Conservation (phyloP, 2,113 vertebrate genomes). For the Lethenteron reissneri region DNA sequence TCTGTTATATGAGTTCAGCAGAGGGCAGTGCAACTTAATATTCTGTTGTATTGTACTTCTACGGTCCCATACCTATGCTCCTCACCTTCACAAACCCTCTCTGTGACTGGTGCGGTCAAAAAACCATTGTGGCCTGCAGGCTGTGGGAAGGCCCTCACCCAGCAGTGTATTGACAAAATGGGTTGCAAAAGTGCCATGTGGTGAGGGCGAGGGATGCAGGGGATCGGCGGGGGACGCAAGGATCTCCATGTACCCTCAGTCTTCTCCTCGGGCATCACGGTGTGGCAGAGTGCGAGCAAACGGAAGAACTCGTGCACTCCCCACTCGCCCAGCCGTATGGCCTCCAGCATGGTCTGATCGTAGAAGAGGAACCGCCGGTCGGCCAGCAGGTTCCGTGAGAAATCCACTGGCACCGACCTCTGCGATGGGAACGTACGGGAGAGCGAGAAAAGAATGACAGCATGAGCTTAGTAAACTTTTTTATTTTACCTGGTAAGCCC, state of each 20-base stretch:
- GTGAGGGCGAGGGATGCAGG: not conserved
- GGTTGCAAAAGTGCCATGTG: no score
- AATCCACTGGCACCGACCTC: constrained; percentile 39
- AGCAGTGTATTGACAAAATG: no score
- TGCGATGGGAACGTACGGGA: constrained; percentile 11
- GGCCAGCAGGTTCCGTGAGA: constrained; percentile 56
- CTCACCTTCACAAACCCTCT: no score
- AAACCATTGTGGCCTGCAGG: no score
- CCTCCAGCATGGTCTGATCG: constrained; percentile 47
- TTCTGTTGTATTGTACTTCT: no score
- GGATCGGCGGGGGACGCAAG: not conserved
- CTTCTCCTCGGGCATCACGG: constrained; percentile 74
- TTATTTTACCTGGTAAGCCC: no score
- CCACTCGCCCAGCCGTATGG: constrained; percentile 39
- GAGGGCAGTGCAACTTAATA: no score
- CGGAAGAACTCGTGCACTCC: constrained; percentile 61
- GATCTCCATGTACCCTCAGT: constrained; percentile 28
- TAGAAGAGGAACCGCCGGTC: constrained; percentile 54
- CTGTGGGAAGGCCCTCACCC: no score
- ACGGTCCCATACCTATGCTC: no score
- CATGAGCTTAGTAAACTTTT: no score
- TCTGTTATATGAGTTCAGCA: no score
- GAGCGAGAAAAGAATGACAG: not conserved
- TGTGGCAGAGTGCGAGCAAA: constrained; percentile 66
- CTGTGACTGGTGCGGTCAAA: no score